phyloP scores from a whole-genome alignment of 92 coral and sea anemone species.

The Palythoa caribaeorum region DNA sequence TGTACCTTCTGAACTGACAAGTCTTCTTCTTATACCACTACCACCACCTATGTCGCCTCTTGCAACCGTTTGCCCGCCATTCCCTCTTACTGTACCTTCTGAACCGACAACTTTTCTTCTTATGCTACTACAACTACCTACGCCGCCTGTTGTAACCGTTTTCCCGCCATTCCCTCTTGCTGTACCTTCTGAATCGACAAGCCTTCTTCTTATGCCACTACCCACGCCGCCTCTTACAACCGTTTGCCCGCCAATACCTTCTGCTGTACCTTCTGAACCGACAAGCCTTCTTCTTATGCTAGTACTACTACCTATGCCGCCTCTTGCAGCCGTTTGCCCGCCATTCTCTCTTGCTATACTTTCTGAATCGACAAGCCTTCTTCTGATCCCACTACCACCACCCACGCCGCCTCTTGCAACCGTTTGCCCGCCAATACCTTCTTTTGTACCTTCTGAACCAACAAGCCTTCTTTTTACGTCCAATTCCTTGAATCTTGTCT shows the following conservation, averaged over 20 bases:
- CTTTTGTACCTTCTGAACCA: background rate
- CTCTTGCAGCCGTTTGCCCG: background rate
- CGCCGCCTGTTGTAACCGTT: background rate
- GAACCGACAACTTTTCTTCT: background rate
- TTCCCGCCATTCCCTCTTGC: background rate
- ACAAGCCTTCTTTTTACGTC: background rate
- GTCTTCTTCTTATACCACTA: background rate
- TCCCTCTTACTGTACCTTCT: background rate
- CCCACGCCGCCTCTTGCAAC: background rate
- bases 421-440: background rate
- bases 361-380: background rate
- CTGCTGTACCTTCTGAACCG: background rate
- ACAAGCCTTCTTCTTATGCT: background rate
- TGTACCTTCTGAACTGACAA: background rate
- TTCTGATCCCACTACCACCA: background rate
- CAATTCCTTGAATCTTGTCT: conserved; percentile 1
- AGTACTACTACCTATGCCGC: too few species aligned
- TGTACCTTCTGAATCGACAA: background rate
- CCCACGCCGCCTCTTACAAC: background rate
- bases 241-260: background rate
- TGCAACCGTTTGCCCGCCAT: background rate
- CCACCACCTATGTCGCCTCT: too few species aligned
- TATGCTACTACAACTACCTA: background rate
- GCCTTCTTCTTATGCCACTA: background rate
- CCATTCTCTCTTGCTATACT: background rate